Evolutionary conservation across 2,888 invertebrate genomes (phyloP).

Genomic region (Thumatha senex): DNA sequence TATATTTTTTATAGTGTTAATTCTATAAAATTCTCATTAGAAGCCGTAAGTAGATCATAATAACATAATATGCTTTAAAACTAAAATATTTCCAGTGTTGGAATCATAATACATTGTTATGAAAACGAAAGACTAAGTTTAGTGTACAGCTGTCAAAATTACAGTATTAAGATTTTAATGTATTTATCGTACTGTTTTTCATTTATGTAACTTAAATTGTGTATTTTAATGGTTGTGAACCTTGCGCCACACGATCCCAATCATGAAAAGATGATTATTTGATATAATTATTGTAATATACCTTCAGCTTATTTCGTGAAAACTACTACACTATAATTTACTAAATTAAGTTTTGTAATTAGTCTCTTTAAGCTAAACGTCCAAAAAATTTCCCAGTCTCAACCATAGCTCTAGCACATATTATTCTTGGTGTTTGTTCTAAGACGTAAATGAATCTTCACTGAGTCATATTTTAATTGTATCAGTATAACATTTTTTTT

Average conservation of each 20-base stretch:
- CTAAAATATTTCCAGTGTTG: constrained; percentile 20
- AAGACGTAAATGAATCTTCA: too few species aligned
- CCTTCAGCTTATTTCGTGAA: constrained; percentile 9
- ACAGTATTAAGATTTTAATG: constrained; percentile 40
- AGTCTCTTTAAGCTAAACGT: not conserved
- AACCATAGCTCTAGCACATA: not conserved
- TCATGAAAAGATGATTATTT: constrained; percentile 9
- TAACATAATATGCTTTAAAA: constrained; percentile 16
- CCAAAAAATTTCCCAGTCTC: not conserved
- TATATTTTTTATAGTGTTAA: constrained; percentile 74
- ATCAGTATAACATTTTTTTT: too few species aligned
- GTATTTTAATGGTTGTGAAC: not conserved
- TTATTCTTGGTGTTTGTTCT: too few species aligned
- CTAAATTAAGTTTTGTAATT: constrained; percentile 15
- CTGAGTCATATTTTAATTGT: too few species aligned
- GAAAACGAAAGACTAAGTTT: constrained; percentile 46
- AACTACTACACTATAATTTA: constrained; percentile 10
- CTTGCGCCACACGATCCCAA: not conserved
- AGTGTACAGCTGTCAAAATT: constrained; percentile 66
- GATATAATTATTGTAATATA: constrained; percentile 3
- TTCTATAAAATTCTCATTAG: constrained; percentile 52
- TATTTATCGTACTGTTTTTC: constrained; percentile 33
- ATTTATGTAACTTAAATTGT: constrained; percentile 27
- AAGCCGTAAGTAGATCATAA: constrained; percentile 67
- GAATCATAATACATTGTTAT: constrained; percentile 23